phyloP scores from a whole-genome alignment of 2,888 invertebrate species.

The Eristalis intricaria region DNA sequence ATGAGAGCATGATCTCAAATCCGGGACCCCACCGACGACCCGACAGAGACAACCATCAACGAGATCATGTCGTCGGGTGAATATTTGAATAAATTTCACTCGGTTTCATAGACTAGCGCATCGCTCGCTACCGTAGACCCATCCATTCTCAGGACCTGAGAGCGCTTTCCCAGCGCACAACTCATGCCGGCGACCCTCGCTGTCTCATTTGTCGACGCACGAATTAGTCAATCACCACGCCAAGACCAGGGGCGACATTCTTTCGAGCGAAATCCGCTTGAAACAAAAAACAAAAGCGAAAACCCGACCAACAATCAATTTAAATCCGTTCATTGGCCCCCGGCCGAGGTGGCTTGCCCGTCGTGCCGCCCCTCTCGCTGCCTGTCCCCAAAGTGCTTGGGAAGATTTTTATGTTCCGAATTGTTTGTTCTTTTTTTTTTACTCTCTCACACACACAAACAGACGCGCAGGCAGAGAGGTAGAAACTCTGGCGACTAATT shows the following conservation, averaged over 20 bases:
- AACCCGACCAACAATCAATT: constrained; percentile 17
- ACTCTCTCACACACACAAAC: background rate
- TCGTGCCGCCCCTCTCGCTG: too few species aligned
- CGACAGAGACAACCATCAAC: too few species aligned
- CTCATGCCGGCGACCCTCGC: background rate
- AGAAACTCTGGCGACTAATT: background rate
- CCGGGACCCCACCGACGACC: too few species aligned
- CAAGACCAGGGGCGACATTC: constrained; percentile 20
- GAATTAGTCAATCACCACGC: constrained; percentile 22
- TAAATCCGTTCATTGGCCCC: constrained; percentile 48
- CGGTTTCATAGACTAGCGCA: too few species aligned
- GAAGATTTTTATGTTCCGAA: constrained; percentile 9
- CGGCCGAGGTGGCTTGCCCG: background rate
- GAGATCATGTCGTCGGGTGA: too few species aligned
- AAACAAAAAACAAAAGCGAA: constrained; percentile 1
- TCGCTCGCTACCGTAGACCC: too few species aligned
- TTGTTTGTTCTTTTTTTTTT: background rate
- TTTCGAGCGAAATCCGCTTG: background rate
- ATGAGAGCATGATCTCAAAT: too few species aligned
- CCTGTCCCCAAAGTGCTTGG: background rate
- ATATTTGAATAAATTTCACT: too few species aligned
- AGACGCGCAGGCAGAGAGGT: background rate
- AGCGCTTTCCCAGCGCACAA: background rate
- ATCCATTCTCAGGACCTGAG: too few species aligned
- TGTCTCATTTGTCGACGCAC: background rate